Evolutionary conservation across 2,797 vertebrate species (phyloP), one percentile per base, ranked within the genome.

Genomic region (Tadarida brasiliensis): DNA sequence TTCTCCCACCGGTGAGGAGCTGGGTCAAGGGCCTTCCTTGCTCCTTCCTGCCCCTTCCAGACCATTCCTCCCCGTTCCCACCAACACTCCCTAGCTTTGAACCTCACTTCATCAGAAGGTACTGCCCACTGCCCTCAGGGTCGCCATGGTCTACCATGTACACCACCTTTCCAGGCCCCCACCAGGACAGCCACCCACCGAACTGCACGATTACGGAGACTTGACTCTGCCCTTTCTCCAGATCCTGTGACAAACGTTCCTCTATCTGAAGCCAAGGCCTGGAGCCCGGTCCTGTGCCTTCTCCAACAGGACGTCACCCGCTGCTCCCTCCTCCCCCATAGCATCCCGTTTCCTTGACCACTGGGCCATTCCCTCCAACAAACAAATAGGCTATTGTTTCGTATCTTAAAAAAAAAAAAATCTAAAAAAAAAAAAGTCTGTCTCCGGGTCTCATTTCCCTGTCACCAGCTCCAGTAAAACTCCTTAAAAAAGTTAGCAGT

Each of bases 1-100:
- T 35, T 19, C 7, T 11, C 26, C 4, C 0, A 4, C 14, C 0
- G 11, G 15, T 4, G 15, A 4, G 56, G 16, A 20, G 11, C 0
- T 10, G 47, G 35, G 26, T 44, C 57, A 59, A 39, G n/a, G 47
- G 9, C 22, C 14, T 12, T 51, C 59, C 30, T 14, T 11, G 17
- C 8, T 44, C 7, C 77, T 49, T 11, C 0, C 8, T 7, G 71
- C 26, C 24, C 15, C 24, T 30, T 70, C 47, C 26, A 65, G 59
- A n/a, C 15, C 44, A 15, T 59, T 24, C 49, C 9, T 20, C 22
- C 20, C 2, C 6, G 3, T 2, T 4, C 30, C 35, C 26, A 24
- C 24, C 2, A 1, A 26, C 0, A n/a, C 15, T 2, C n/a, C 6
- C 28, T 7, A 4, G 5, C 49, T 76, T 2, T 47, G 57, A 33